Evolutionary conservation across 2,797 vertebrate species (phyloP).

Genomic region (Stomatorhinus walkeri): DNA sequence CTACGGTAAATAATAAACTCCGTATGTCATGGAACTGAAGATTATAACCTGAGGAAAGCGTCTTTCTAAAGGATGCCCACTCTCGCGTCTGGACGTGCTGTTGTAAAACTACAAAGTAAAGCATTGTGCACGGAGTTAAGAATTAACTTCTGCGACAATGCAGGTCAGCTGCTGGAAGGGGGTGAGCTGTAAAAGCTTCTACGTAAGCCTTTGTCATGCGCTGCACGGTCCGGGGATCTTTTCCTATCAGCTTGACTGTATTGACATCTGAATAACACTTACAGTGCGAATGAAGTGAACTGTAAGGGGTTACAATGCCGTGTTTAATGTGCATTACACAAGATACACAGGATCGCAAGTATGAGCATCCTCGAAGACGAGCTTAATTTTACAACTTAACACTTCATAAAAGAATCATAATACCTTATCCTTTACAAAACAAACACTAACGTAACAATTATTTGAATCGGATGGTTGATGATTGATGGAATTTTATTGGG

Average conservation of each 20-base stretch:
- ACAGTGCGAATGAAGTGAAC: neutral
- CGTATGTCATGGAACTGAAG: neutral
- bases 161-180: neutral
- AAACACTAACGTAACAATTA: neutral
- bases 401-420: neutral
- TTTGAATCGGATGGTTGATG: neutral
- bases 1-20: neutral
- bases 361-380: neutral
- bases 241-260: neutral
- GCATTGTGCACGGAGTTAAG: neutral
- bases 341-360: neutral
- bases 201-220: neutral
- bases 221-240: neutral
- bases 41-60: neutral
- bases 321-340: neutral
- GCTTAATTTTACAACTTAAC: neutral
- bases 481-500: neutral
- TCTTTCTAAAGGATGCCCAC: neutral
- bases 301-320: neutral
- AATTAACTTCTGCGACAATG: conserved; percentile 1
- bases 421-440: neutral
- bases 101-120: neutral
- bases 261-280: neutral
- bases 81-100: neutral
- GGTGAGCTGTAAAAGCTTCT: neutral